A percentile compares a stretch with the other conserved stretches of the same genome.
phyloP scores from a whole-genome alignment of 2,113 vertebrate species.

The Excalfactoria chinensis region DNA sequence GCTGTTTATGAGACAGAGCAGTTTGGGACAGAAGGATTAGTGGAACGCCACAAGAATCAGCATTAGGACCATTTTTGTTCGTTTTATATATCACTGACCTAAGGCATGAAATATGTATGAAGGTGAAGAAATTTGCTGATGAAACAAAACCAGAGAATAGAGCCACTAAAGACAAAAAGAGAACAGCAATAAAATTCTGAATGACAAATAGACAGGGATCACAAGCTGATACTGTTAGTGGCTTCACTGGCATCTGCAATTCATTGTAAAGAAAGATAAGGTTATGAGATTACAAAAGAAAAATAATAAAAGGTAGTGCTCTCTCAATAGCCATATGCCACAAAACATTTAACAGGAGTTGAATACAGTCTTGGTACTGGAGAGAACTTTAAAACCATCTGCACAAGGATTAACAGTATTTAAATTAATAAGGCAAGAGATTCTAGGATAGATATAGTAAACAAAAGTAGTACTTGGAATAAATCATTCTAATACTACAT shows the following conservation, averaged over 20 bases:
- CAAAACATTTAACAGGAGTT: not conserved
- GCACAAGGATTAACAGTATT: constrained; percentile 23
- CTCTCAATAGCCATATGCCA: not conserved
- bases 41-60: constrained; percentile 42
- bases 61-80: constrained; percentile 50
- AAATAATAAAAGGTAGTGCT: not conserved
- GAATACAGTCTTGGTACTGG: not conserved
- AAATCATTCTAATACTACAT: not conserved
- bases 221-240: constrained; percentile 44
- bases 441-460: not conserved
- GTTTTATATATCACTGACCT: constrained; percentile 64
- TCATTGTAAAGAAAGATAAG: constrained; percentile 43
- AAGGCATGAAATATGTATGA: constrained; percentile 73
- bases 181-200: constrained; percentile 65
- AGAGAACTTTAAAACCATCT: constrained; percentile 17
- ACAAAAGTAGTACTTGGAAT: constrained; percentile 16
- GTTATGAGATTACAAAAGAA: constrained; percentile 28
- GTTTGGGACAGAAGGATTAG: constrained; percentile 58
- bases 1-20: constrained; percentile 64
- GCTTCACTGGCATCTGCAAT: constrained; percentile 53
- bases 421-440: not conserved
- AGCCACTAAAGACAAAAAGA: constrained; percentile 60
- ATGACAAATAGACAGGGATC: constrained; percentile 65
- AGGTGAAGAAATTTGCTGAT: constrained; percentile 72
- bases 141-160: constrained; percentile 59